These are phyloP conservation scores for Falco punctatus DNA, from an alignment of 2,113 vertebrate genomes.

Conservation along the genomic window DNA sequence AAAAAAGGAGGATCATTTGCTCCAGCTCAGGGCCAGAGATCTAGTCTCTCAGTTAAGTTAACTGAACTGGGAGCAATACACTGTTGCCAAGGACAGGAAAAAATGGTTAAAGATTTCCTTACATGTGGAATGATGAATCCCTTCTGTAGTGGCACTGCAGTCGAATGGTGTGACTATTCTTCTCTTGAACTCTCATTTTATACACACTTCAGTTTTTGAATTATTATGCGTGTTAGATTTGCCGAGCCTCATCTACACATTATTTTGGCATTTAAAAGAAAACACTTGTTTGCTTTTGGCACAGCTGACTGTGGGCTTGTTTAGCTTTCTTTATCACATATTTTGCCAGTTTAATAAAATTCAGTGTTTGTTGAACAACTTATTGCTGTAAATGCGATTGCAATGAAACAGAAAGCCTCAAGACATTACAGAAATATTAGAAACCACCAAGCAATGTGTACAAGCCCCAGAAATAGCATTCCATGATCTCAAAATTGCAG, in stretches of 20 bases:
- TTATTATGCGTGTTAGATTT: conserved; percentile 16
- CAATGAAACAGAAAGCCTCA: conserved; percentile 52
- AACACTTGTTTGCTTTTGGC: conserved; percentile 56
- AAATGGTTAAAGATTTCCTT: not conserved
- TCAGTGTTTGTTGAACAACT: conserved; percentile 48
- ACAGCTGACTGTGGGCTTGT: not conserved
- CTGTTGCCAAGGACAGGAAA: not conserved
- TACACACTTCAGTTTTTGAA: not conserved
- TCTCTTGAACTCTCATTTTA: conserved; percentile 29
- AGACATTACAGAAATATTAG: conserved; percentile 44
- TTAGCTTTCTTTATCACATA: conserved; percentile 41
- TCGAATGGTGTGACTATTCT: not conserved
- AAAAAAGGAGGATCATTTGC: not conserved
- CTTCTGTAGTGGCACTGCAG: conserved; percentile 8
- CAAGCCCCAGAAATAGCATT: conserved; percentile 18
- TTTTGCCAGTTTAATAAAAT: conserved; percentile 64
- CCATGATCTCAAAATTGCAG: conserved; percentile 16
- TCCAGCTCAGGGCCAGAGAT: not conserved
- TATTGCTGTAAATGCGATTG: conserved; percentile 49
- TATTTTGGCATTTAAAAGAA: conserved; percentile 41
- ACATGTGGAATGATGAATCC: not conserved
- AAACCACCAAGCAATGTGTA: conserved; percentile 37
- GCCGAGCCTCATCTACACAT: not conserved
- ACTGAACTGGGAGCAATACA: not conserved
- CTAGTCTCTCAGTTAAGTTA: not conserved